Evolutionary conservation across 1,140 invertebrate genomes (phyloP).

Genomic region (silkworm (Bombyx mori)): ASM3026992v2 NC_085120.1:2877001-2877500

Average conservation of each 20-base stretch:
- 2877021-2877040: constrained; percentile 10
- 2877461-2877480: too few species aligned
- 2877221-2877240: constrained; percentile 58
- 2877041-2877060: constrained; percentile 31
- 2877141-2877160: constrained; percentile 53
- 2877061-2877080: constrained; percentile 48
- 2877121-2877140: constrained; percentile 55
- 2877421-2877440: too few species aligned
- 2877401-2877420: too few species aligned
- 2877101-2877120: constrained; percentile 60
- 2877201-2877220: constrained; percentile 61
- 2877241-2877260: constrained; percentile 56
- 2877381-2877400: too few species aligned
- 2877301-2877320: constrained; percentile 55
- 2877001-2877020: too few species aligned
- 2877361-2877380: too few species aligned
- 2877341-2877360: too few species aligned
- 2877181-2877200: constrained; percentile 37
- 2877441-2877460: too few species aligned
- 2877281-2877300: constrained; percentile 63
- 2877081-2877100: constrained; percentile 58
- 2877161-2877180: constrained; percentile 55
- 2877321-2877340: too few species aligned
- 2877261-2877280: constrained; percentile 60
- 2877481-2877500: too few species aligned